These are phyloP conservation scores for Pteronotus mesoamericanus DNA, from an alignment of 2,797 vertebrate genomes.

Conservation along the genomic window DNA sequence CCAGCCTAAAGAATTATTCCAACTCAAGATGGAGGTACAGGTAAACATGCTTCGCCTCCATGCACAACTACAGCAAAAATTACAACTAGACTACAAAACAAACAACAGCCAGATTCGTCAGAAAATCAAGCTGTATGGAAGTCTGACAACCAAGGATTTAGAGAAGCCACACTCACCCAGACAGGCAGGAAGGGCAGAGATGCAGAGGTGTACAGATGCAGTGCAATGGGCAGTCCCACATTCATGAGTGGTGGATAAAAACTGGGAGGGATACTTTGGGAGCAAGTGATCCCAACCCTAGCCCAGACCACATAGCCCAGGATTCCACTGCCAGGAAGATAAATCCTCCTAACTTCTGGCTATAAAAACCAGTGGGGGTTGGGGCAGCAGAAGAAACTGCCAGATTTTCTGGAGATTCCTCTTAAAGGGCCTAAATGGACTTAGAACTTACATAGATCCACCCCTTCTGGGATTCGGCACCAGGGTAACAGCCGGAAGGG, in stretches of 20 bases:
- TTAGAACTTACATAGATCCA: neutral
- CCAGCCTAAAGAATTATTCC: neutral
- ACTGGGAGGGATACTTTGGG: neutral
- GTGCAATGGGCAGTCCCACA: too few species aligned
- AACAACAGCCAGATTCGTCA: neutral
- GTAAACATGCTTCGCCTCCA: neutral
- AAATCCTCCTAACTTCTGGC: neutral
- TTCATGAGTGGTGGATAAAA: too few species aligned
- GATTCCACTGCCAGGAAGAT: neutral
- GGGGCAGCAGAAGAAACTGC: neutral
- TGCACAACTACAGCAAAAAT: neutral
- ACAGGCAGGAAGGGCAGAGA: neutral
- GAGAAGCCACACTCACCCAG: neutral
- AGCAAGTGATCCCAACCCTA: neutral
- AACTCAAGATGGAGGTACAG: neutral
- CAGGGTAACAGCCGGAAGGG: neutral
- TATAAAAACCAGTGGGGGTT: neutral
- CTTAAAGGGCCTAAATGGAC: neutral
- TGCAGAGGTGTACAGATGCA: neutral
- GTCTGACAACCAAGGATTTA: neutral
- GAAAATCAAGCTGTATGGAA: neutral
- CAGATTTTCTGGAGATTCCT: neutral
- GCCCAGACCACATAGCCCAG: neutral
- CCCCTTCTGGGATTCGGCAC: neutral
- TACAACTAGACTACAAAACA: neutral